Percentiles rank a stretch among this genome's conserved stretches.
phyloP scores from a whole-genome alignment of 2,888 invertebrate genomes.

The Tribolium freemani region DNA sequence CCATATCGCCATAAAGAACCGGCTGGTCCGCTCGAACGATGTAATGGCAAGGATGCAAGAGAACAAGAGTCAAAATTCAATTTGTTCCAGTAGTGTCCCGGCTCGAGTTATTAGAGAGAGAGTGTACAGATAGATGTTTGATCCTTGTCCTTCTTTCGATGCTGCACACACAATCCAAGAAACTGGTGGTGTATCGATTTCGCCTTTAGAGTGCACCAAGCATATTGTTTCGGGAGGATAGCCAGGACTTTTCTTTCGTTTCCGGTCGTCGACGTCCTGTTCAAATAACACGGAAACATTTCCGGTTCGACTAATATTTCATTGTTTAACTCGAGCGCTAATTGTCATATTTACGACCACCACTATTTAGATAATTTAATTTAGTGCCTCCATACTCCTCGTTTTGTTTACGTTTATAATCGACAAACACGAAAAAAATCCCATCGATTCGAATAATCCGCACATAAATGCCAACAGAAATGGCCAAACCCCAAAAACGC shows the following conservation, averaged over 20 bases:
- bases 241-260: slow-evolving; percentile 22
- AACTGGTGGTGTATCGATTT: slow-evolving; percentile 27
- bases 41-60: slow-evolving; percentile 36
- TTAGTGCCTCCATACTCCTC: slow-evolving; percentile 28
- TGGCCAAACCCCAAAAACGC: too few species aligned
- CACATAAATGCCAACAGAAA: not conserved
- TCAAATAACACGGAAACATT: slow-evolving; percentile 37
- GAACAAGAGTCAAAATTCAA: slow-evolving; percentile 44
- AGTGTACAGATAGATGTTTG: slow-evolving; percentile 8
- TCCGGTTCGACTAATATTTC: slow-evolving; percentile 48
- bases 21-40: not conserved
- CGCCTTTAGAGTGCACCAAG: slow-evolving; percentile 16
- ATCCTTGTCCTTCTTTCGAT: slow-evolving; percentile 15
- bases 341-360: slow-evolving; percentile 48
- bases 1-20: not conserved
- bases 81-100: slow-evolving; percentile 39
- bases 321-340: slow-evolving; percentile 45
- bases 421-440: slow-evolving; percentile 26
- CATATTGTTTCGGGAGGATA: slow-evolving; percentile 28
- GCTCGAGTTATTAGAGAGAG: slow-evolving; percentile 36
- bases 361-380: slow-evolving; percentile 51
- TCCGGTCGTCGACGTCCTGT: slow-evolving; percentile 24
- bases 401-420: slow-evolving; percentile 28
- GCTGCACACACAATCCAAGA: slow-evolving; percentile 20
- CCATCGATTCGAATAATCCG: not conserved